Conservation (phyloP, 2,888 invertebrate species). For the Drosophila mercatorum region DNA sequence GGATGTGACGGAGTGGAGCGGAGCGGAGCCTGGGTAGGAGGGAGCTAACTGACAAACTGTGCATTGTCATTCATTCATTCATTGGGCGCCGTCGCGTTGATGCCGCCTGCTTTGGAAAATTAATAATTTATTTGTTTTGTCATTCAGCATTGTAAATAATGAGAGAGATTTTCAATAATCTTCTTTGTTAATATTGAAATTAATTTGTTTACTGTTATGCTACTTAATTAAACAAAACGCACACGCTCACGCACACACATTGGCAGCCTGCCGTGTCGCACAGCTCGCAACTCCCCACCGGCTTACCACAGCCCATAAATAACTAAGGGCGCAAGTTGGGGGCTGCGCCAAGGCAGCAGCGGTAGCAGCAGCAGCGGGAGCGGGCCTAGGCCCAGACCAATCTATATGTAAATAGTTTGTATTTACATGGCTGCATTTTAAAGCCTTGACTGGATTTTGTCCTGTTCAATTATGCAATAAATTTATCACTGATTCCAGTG, state of each 20-base stretch:
- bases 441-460: conserved; percentile 69
- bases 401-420: conserved; percentile 66
- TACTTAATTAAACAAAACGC: conserved; percentile 78
- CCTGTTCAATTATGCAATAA: conserved; percentile 80
- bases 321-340: conserved; percentile 54
- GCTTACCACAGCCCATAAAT: conserved; percentile 74
- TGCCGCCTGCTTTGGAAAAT: conserved; percentile 53
- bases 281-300: conserved; percentile 33
- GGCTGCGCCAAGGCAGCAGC: conserved; percentile 17
- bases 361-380: neutral
- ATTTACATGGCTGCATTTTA: conserved; percentile 68
- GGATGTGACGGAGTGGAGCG: neutral
- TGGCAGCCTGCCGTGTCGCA: conserved; percentile 13
- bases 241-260: conserved; percentile 29
- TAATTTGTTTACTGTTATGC: conserved; percentile 81
- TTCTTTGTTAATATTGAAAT: conserved; percentile 81
- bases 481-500: conserved; percentile 73
- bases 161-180: conserved; percentile 80
- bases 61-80: conserved; percentile 65
- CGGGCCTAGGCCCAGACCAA: conserved; percentile 38
- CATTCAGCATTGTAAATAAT: conserved; percentile 79
- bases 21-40: neutral
- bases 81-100: conserved; percentile 38
- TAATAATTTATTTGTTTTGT: conserved; percentile 81
- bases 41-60: conserved; percentile 30